Evolutionary conservation across 2,888 invertebrate genomes (phyloP).

Genomic region (Thecophora atra): DNA sequence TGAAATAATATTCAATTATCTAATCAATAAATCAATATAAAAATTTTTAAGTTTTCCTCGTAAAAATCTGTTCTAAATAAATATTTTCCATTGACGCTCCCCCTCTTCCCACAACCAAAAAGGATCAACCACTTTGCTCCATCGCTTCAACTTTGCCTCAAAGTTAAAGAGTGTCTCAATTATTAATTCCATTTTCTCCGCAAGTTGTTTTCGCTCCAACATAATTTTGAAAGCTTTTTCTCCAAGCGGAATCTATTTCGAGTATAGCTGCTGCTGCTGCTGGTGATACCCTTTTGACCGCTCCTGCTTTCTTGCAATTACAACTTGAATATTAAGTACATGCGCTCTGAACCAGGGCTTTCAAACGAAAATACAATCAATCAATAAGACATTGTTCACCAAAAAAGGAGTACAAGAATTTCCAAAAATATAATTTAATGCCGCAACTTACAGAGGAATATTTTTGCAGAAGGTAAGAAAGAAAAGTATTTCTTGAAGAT

Average conservation of each 20-base stretch:
- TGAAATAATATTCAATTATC: too few species aligned
- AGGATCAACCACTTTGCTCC: too few species aligned
- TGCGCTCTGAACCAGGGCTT: not conserved
- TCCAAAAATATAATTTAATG: constrained; percentile 23
- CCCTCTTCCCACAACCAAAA: too few species aligned
- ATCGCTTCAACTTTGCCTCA: not conserved
- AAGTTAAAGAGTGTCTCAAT: constrained; percentile 29
- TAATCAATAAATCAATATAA: too few species aligned
- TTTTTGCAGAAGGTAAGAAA: not conserved
- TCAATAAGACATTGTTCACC: constrained; percentile 33
- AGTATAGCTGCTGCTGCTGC: constrained; percentile 27
- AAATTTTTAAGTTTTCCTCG: too few species aligned
- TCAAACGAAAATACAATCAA: constrained; percentile 1
- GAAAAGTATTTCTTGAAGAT: too few species aligned
- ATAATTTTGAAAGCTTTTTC: constrained; percentile 33
- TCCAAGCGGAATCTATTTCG: constrained; percentile 24
- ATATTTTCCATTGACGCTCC: too few species aligned
- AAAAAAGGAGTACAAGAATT: constrained; percentile 18
- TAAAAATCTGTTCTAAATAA: too few species aligned
- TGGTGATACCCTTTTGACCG: too few species aligned
- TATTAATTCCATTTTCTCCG: constrained; percentile 35
- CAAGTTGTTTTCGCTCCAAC: constrained; percentile 28
- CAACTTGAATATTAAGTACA: constrained; percentile 6
- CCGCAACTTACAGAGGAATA: not conserved
- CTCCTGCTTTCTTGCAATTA: constrained; percentile 28